phyloP scores from a whole-genome alignment of 2,888 invertebrate genomes.

The Sarcophaga rosellei region DNA sequence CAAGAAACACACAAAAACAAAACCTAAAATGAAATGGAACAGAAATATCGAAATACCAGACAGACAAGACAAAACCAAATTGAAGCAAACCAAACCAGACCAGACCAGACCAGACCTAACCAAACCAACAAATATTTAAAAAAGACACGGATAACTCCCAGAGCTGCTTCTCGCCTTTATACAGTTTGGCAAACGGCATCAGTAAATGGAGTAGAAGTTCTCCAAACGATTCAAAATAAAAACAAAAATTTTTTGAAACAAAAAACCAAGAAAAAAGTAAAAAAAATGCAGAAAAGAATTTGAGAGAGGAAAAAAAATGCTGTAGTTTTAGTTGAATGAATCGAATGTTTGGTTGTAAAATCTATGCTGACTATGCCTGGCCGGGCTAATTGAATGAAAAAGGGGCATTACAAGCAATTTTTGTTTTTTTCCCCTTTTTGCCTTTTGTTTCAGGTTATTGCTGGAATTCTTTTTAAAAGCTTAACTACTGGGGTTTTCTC shows the following conservation, averaged over 20 bases:
- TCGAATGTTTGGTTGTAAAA: slow-evolving; percentile 18
- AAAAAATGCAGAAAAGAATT: slow-evolving; percentile 18
- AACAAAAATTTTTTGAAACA: neutral
- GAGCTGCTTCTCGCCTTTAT: neutral
- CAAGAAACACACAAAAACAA: neutral
- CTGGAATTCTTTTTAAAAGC: slow-evolving; percentile 11
- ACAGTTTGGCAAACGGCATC: slow-evolving; percentile 6
- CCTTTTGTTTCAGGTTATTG: too few species aligned
- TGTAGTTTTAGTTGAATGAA: neutral
- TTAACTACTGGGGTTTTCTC: neutral
- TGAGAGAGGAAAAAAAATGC: neutral
- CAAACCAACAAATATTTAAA: neutral
- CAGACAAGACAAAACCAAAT: slow-evolving; percentile 22
- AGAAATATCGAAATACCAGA: slow-evolving; percentile 21
- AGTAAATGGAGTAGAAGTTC: slow-evolving; percentile 44
- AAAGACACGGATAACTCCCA: neutral
- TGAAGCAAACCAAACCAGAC: neutral
- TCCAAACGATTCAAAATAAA: slow-evolving; percentile 3
- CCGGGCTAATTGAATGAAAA: slow-evolving; percentile 64
- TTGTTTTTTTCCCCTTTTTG: neutral
- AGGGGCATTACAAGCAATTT: slow-evolving; percentile 26
- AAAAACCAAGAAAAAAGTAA: slow-evolving; percentile 7
- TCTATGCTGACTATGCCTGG: slow-evolving; percentile 40
- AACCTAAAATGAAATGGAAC: neutral
- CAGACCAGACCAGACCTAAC: slow-evolving; percentile 26